phyloP scores from a whole-genome alignment of 2,797 vertebrate species.

The Prunella strophiata region DNA sequence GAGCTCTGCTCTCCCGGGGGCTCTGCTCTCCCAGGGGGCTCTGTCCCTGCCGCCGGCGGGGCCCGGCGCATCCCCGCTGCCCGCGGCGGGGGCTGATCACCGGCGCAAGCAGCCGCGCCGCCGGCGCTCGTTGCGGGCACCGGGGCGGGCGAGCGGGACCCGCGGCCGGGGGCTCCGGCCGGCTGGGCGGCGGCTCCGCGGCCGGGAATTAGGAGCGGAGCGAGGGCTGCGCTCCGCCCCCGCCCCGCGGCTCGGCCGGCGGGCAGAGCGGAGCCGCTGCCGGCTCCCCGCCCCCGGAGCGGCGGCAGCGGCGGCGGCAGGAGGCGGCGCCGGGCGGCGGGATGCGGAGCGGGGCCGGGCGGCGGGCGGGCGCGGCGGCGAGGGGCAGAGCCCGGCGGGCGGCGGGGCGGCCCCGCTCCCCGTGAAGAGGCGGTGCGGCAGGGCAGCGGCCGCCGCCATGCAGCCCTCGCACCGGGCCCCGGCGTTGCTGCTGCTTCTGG shows the following conservation, averaged over 20 bases:
- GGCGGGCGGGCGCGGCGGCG: neutral
- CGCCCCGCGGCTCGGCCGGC: neutral
- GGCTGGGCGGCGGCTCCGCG: neutral
- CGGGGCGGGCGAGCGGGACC: neutral
- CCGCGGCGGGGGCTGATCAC: neutral
- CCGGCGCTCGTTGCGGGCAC: constrained; percentile 19
- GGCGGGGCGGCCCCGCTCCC: constrained; percentile 37
- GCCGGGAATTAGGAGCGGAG: neutral
- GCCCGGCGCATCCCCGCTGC: neutral
- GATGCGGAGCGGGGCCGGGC: constrained; percentile 41
- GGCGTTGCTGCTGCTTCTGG: constrained; percentile 29
- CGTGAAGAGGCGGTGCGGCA: constrained; percentile 40
- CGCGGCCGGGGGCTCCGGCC: neutral
- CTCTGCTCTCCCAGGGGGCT: neutral
- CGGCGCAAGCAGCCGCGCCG: constrained; percentile 11
- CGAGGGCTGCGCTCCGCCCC: neutral
- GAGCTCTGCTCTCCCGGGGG: neutral
- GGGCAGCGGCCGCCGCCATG: constrained; percentile 35
- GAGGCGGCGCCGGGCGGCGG: neutral
- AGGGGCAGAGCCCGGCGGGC: constrained; percentile 46
- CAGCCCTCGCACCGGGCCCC: constrained; percentile 44
- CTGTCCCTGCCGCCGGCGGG: neutral
- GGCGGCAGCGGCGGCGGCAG: neutral
- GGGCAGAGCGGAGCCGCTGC: neutral
- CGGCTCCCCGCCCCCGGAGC: neutral